Evolutionary conservation across 2,113 vertebrate genomes (phyloP), one percentile per base, ranked within the genome.

Genomic region (Ailurus styani): DNA sequence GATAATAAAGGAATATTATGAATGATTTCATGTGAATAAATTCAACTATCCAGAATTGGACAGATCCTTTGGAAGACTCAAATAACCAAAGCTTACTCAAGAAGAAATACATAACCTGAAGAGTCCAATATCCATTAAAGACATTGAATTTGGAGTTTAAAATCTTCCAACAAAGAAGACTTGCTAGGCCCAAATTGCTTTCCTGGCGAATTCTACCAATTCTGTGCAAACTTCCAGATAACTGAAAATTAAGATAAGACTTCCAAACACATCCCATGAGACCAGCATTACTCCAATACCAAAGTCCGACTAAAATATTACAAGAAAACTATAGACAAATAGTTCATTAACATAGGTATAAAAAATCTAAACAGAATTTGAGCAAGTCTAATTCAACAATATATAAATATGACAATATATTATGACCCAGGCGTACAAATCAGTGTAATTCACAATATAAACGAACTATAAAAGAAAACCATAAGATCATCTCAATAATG

Each of bases 81-180:
- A 90, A 85, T 37, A 94, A 62, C 25, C 54, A 55, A 87, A 91
- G 31, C 54, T 66, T 6, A 82, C 70, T 60, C 47, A 84, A 90
- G 37, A 75, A 88, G 31, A 92, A 95, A 54, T 45, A 62, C 1
- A 45, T 68, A 93, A 84, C 7, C 31, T 93, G 3, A 75, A 55
- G 75, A 90, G 3, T 1, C n/a, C 27, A 54, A 0, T 82, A 25
- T 82, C 37, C 57, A 68, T 50, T 87, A 87, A 90, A 82, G 15
- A 20, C 17, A 70, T 31, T 60, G n/a, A 87, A 25, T 82, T 57
- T 68, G 73, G 45, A 72, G 18, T 87, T 86, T 23, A 86, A 95
- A 90, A 75, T 88, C 40, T 93, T 93, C 40, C 47, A 90, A 75
- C 64, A 90, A 86, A 86, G 54, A 54, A 92, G 90, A 90, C 70